These are phyloP conservation scores for Phaenicophaeus curvirostris DNA, from an alignment of 2,797 vertebrate species.

Conservation along the genomic window DNA sequence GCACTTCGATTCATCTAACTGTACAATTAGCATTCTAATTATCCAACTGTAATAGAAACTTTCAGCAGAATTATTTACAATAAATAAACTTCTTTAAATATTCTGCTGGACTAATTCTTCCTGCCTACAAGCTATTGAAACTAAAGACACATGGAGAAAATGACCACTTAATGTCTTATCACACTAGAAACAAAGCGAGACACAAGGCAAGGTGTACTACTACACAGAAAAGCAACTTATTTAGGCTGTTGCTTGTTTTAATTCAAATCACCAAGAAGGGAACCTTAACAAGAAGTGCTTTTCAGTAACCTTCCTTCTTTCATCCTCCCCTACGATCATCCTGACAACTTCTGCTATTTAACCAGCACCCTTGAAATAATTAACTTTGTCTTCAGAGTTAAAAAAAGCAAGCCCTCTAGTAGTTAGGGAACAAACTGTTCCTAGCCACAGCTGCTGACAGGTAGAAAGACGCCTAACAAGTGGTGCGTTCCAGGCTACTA, in stretches of 20 bases:
- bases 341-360: neutral
- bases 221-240: neutral
- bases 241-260: neutral
- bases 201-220: neutral
- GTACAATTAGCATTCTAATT: neutral
- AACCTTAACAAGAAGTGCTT: neutral
- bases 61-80: neutral
- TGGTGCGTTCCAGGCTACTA: neutral
- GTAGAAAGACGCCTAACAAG: rapidly evolving
- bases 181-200: neutral
- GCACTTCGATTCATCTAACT: neutral
- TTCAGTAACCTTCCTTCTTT: neutral
- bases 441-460: neutral
- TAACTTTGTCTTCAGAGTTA: neutral
- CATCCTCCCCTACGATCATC: neutral
- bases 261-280: neutral
- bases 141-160: neutral
- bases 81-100: neutral
- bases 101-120: neutral
- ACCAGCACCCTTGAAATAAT: neutral
- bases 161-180: neutral
- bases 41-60: neutral
- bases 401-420: neutral
- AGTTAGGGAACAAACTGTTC: neutral
- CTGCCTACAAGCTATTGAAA: neutral